Conservation (phyloP, 1,140 invertebrate genomes). For the Hirudo medicinalis region DNA sequence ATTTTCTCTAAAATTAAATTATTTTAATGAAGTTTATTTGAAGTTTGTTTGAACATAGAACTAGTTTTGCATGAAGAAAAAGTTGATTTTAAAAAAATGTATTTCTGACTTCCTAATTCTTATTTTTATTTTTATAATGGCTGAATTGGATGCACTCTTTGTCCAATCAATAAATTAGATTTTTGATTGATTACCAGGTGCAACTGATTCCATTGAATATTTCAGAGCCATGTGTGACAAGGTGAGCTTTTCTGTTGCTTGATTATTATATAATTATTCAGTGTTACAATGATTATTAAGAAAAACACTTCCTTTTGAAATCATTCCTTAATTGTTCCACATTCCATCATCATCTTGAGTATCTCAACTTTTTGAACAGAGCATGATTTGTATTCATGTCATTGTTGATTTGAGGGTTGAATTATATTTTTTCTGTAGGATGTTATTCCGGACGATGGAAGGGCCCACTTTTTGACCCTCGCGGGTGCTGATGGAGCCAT, state of each 20-base stretch:
- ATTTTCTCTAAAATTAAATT: no score
- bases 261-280: background rate
- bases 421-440: background rate
- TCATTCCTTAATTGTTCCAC: background rate
- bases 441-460: slow-evolving; percentile 5
- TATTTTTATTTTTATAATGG: background rate
- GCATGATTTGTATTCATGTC: no score
- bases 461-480: slow-evolving; percentile 16
- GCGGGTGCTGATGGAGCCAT: slow-evolving; percentile 24
- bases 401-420: no score
- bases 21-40: no score
- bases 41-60: background rate
- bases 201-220: slow-evolving; percentile 1
- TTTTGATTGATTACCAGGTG: background rate
- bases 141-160: background rate
- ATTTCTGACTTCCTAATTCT: background rate
- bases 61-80: background rate
- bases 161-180: background rate
- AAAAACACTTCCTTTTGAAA: background rate
- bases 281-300: background rate
- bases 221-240: background rate
- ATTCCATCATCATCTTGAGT: no score
- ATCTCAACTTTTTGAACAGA: no score
- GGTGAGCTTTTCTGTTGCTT: background rate
- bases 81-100: background rate